Evolutionary conservation across 1,140 invertebrate genomes (phyloP), one percentile per base, ranked within the genome.

Genomic region (Scaptomyza graminum): DNA sequence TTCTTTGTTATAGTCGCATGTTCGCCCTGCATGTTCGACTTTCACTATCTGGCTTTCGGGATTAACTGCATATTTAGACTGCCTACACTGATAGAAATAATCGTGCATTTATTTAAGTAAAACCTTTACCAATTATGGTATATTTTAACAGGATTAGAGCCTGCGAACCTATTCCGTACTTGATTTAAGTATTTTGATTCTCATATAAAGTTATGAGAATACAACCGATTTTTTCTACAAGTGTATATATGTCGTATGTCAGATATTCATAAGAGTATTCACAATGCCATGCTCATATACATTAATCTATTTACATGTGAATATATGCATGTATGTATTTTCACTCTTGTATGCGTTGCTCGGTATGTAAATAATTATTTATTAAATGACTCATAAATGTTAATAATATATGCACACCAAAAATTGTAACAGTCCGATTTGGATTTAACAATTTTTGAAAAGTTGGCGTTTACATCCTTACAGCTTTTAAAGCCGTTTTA

Each of bases 311-410:
- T 31, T 31, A 31, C 28, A 31, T 31, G 5, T 31, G 7, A 31
- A 39, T 54, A 63, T 18, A 9, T 59, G 22, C 9, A 22, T 43
- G 11, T 46, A 46, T 15, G 28, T 31, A 31, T 31, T 3, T 31
- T 0, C 4, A 5, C 28, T 31, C 7, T 44, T 12, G 8, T 37
- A 28, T 46, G 9, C 5, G n/a, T 41, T 41, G 3, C 1, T 43
- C 16, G 59, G 54, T 15, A 44, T 56, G 43, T 31, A 41, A 28
- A 57, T 73, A 82, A 82, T 87, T 50, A 87, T 85, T 87, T 85
- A 85, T 85, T 87, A 82, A 85, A 87, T 68, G 52, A 63, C 82
- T 87, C 83, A 87, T 87, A 87, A 87, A 85, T 85, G 66, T 85
- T 85, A 85, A 83, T 83, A 25, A 31, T 31, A 83, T 72, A 57